Evolutionary conservation across 2,888 invertebrate species (phyloP).

Genomic region (Hybos culiciformis): DNA sequence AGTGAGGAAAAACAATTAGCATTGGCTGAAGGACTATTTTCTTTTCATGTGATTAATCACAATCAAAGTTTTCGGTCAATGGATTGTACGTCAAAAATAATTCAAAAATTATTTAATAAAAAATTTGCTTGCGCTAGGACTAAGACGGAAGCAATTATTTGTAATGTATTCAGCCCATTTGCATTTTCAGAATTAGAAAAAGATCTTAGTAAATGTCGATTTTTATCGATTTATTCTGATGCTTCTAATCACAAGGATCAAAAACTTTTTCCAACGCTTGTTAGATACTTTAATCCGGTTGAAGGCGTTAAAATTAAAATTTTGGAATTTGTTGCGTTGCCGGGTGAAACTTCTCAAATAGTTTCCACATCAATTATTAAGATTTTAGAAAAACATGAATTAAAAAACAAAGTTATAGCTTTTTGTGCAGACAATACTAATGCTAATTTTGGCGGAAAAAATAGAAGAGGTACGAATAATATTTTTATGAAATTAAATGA

Average conservation of each 20-base stretch:
- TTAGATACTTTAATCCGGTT: conserved; percentile 4
- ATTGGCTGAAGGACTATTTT: not conserved
- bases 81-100: conserved; percentile 7
- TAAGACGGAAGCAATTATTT: conserved; percentile 4
- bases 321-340: not conserved
- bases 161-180: conserved; percentile 4
- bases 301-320: not conserved
- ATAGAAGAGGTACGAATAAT: not conserved
- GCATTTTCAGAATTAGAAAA: conserved; percentile 6
- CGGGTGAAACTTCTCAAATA: conserved; percentile 1
- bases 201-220: conserved; percentile 13
- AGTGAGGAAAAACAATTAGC: conserved; percentile 1
- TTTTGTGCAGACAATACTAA: conserved; percentile 1
- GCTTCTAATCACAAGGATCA: conserved; percentile 8
- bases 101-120: conserved; percentile 5
- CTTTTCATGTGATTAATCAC: conserved; percentile 5
- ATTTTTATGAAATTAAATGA: not conserved
- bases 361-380: not conserved
- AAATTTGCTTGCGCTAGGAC: conserved; percentile 7
- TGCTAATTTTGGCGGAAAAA: not conserved
- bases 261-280: conserved; percentile 7
- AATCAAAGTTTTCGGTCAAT: conserved; percentile 9
- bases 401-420: not conserved
- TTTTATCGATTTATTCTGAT: conserved; percentile 5
- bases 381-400: not conserved